A percentile compares a stretch with the other conserved stretches of the same genome.
Conservation (phyloP, 2,113 vertebrate species). For the Lepidothrix coronata region DNA sequence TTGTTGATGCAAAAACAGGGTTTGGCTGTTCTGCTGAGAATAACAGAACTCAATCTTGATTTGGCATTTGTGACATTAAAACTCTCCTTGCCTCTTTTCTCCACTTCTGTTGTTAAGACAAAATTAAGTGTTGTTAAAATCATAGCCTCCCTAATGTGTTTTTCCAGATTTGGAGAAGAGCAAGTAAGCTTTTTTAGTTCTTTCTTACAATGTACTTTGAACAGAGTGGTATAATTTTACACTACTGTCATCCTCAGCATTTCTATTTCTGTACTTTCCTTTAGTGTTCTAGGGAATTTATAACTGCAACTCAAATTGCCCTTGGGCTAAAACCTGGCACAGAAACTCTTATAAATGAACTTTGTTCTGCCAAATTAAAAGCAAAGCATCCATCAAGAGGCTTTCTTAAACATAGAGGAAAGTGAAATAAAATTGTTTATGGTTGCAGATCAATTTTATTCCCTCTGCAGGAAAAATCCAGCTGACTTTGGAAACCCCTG, state of each 20-base stretch:
- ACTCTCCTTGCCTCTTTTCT: background rate
- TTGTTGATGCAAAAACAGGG: slow-evolving; percentile 2
- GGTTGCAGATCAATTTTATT: background rate
- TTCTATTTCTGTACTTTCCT: slow-evolving; percentile 43
- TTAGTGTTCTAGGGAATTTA: slow-evolving; percentile 19
- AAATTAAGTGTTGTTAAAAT: background rate
- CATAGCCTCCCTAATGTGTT: background rate
- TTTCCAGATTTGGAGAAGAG: background rate
- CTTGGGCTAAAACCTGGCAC: slow-evolving; percentile 11
- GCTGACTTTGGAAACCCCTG: background rate
- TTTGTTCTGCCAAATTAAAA: slow-evolving; percentile 54
- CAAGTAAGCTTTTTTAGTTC: background rate
- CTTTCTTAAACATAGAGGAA: slow-evolving; percentile 2
- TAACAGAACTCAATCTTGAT: background rate
- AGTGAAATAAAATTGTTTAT: background rate
- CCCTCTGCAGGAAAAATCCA: background rate
- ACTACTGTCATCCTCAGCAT: slow-evolving; percentile 5
- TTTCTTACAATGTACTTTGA: background rate
- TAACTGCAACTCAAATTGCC: slow-evolving; percentile 11
- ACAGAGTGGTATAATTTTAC: slow-evolving; percentile 1
- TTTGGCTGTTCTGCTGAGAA: background rate
- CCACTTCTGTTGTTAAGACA: background rate
- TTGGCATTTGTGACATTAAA: background rate
- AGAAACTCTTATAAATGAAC: background rate
- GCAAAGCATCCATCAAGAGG: slow-evolving; percentile 13